Evolutionary conservation across 2,113 vertebrate species (phyloP).

Genomic region (Brevimyrus niger): DNA sequence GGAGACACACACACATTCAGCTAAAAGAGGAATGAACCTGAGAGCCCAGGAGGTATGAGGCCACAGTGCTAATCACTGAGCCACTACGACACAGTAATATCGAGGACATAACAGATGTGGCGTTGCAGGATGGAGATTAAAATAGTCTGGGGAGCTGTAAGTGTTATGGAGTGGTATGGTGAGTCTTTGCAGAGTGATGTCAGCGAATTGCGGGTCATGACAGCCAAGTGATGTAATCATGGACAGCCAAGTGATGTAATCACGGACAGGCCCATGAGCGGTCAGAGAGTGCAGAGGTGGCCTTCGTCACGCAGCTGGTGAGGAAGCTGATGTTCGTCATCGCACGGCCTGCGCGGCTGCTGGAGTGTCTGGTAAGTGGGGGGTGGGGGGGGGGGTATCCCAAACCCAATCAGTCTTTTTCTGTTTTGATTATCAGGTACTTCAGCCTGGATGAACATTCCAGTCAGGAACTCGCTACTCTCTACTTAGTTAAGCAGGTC

Average conservation of each 20-base stretch:
- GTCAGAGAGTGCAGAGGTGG: slow-evolving; percentile 86
- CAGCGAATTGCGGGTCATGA: too few species aligned
- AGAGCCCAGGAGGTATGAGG: not conserved
- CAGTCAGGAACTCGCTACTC: not conserved
- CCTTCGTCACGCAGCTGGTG: slow-evolving; percentile 85
- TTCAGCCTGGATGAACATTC: not conserved
- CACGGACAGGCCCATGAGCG: slow-evolving; percentile 81
- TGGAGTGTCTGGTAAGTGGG: slow-evolving; percentile 84
- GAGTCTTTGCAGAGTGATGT: not conserved
- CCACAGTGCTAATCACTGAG: not conserved
- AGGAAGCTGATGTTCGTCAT: slow-evolving; percentile 94
- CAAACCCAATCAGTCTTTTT: not conserved
- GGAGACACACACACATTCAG: not conserved
- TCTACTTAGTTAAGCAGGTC: not conserved
- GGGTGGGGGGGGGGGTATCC: not conserved
- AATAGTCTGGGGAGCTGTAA: not conserved
- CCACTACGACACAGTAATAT: not conserved
- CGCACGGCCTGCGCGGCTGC: slow-evolving; percentile 83
- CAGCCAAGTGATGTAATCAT: slow-evolving; percentile 25
- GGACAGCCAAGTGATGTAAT: slow-evolving; percentile 20
- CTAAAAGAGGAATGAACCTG: not conserved
- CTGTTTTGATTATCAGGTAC: not conserved
- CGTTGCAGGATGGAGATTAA: not conserved
- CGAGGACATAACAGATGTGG: not conserved
- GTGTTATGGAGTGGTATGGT: not conserved